Percentiles rank a stretch among this genome's conserved stretches.
Evolutionary conservation across 2,113 vertebrate species (phyloP).

Genomic region (Ursus arctos): DNA sequence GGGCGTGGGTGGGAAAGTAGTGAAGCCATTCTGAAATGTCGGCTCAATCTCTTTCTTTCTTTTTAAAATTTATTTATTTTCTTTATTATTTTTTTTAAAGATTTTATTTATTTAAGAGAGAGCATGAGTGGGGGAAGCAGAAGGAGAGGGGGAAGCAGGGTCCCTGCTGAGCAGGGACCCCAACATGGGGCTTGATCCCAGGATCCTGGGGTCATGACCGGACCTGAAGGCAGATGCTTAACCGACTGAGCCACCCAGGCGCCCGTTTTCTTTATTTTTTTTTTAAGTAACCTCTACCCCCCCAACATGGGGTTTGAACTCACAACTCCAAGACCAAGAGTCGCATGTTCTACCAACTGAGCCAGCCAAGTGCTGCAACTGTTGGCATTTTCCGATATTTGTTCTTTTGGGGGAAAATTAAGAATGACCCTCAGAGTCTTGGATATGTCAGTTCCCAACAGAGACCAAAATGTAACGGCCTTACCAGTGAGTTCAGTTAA

Average conservation of each 20-base stretch:
- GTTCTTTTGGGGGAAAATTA: constrained; percentile 16
- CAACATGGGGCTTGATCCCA: accelerated
- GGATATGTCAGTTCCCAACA: background rate
- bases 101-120: background rate
- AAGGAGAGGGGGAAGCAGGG: background rate
- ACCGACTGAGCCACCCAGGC: background rate
- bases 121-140: background rate
- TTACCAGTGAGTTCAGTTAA: background rate
- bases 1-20: background rate
- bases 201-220: background rate
- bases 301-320: background rate
- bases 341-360: background rate
- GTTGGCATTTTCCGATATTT: background rate
- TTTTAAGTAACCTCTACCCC: background rate
- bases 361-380: background rate
- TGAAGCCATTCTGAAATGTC: background rate
- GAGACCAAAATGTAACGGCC: background rate
- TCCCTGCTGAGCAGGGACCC: background rate
- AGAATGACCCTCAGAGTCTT: background rate
- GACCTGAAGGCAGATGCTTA: background rate
- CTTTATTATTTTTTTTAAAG: background rate
- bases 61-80: background rate
- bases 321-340: background rate
- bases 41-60: background rate
- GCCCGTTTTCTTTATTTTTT: background rate